Percentiles rank a stretch among this genome's conserved stretches.
Conservation (phyloP, 2,113 vertebrate species). For the Amphilophus citrinellus region DNA sequence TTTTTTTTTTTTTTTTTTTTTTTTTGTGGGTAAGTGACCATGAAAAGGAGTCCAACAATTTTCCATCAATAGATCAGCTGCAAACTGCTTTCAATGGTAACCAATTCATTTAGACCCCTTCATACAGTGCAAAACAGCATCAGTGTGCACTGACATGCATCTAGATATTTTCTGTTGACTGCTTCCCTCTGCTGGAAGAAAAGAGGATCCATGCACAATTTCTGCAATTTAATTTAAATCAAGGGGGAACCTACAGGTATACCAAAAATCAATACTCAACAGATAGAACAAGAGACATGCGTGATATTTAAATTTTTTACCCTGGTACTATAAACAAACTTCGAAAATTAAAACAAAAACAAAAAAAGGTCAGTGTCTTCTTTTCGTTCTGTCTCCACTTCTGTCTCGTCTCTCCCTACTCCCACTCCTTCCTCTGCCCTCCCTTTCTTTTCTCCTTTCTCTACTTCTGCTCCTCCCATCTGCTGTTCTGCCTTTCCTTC, state of each 20-base stretch:
- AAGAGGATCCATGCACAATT: background rate
- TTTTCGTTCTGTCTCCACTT: slow-evolving; percentile 48
- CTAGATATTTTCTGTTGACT: slow-evolving; percentile 47
- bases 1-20: too few species aligned
- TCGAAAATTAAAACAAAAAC: background rate
- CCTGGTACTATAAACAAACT: background rate
- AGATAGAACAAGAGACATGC: background rate
- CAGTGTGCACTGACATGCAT: background rate
- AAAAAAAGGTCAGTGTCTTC: slow-evolving; percentile 38
- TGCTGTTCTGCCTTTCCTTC: slow-evolving; percentile 70
- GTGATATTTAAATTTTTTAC: background rate
- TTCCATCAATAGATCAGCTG: slow-evolving; percentile 41
- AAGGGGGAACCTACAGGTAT: background rate
- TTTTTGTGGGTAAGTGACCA: background rate
- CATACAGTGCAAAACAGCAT: slow-evolving; percentile 10
- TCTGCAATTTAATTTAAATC: background rate
- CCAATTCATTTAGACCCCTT: slow-evolving; percentile 51
- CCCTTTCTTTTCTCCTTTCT: slow-evolving; percentile 63
- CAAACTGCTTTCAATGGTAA: slow-evolving; percentile 47
- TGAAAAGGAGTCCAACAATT: slow-evolving; percentile 47
- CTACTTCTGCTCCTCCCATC: slow-evolving; percentile 77
- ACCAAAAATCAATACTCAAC: background rate
- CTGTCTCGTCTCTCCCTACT: slow-evolving; percentile 49
- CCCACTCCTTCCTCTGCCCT: slow-evolving; percentile 54
- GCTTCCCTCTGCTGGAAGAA: slow-evolving; percentile 73